Percentiles rank a stretch among this genome's conserved stretches.
Evolutionary conservation across 1,140 invertebrate genomes (phyloP).

Genomic region (Portunus trituberculatus): DNA sequence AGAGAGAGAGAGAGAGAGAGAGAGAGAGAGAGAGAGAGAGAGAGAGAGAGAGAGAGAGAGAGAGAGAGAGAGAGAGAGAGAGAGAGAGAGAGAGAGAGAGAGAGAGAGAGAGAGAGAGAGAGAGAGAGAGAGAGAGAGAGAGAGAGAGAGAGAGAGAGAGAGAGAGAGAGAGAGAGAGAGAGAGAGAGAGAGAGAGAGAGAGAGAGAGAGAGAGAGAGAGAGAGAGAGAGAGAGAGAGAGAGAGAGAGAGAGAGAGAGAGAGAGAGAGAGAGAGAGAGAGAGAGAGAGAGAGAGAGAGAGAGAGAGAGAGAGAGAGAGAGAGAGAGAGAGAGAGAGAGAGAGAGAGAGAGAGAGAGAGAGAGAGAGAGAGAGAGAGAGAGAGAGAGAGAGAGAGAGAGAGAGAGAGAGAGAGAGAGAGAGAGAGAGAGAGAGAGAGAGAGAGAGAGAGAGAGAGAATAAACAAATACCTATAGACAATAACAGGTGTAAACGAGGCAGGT

Average conservation of each 20-base stretch:
- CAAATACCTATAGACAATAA: too few species aligned
- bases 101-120: background rate
- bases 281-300: conserved; percentile 19
- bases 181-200: too few species aligned
- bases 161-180: background rate
- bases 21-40: background rate
- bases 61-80: background rate
- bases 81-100: conserved; percentile 19
- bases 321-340: background rate
- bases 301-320: background rate
- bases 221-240: background rate
- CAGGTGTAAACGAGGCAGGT: too few species aligned
- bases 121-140: background rate
- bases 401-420: background rate
- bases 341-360: background rate
- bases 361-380: background rate
- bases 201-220: background rate
- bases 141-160: conserved; percentile 26
- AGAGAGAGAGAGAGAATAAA: background rate
- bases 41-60: background rate
- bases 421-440: conserved; percentile 10
- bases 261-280: background rate
- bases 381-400: background rate
- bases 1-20: background rate
- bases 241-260: background rate